Evolutionary conservation across 2,888 invertebrate species (phyloP), one percentile per base, ranked within the genome.

Genomic region (Achlya flavicornis): DNA sequence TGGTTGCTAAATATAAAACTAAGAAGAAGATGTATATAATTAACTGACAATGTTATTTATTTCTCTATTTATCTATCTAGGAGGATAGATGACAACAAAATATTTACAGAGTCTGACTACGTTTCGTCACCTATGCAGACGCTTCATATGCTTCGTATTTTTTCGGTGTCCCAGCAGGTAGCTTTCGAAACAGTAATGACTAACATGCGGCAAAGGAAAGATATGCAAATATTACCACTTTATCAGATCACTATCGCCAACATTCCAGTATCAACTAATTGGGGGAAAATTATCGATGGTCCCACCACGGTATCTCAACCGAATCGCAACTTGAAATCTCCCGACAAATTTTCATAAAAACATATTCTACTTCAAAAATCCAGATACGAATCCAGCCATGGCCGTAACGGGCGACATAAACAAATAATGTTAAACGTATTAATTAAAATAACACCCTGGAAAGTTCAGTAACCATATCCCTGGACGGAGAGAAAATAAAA

Each of bases 401-500:
- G 19, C 16, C 19, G 19, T 53, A 53, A 53, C 19, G 53, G 53
- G 53, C 19, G 61, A 64, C 74, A 80, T 80, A 78, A 84, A 83
- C 76, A 75, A 80, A 72, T 74, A 75, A 64, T 76, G 77, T 82
- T 80, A 79, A 87, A 87, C 87, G 77, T 86, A 91, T 91, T 86
- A 92, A 93, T 93, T 91, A 91, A 88, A 89, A 84, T 83, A 89
- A 90, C 91, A 89, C 87, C 84, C 85, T 77, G 77, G 80, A 86
- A 88, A 86, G 87, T 87, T 88, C 85, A 87, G 79, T 87, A 85
- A 87, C 87, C 87, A 87, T 81, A 77, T 76, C 77, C 76, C 68
- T 71, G 78, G 16, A 63, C 73, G 57, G 62, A 64, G 71, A 72
- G 70, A 75, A 83, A 84, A 79, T 76, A 83, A 81, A 84, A 73